phyloP scores from a whole-genome alignment of 2,888 invertebrate genomes.

The Achlya flavicornis region DNA sequence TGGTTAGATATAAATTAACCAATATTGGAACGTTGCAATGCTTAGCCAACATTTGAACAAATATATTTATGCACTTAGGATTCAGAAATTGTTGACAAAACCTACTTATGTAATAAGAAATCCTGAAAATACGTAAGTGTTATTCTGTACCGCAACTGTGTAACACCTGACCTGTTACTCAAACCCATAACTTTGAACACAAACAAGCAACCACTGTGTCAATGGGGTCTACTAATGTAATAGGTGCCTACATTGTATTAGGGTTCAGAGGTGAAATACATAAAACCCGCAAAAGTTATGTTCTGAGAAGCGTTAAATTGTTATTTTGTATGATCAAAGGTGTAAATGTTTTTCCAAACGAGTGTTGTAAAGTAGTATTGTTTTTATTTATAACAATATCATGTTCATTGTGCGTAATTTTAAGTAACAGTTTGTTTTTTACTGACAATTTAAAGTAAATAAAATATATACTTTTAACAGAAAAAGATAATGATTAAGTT shows the following conservation, averaged over 20 bases:
- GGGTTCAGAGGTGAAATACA: neutral
- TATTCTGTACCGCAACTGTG: neutral
- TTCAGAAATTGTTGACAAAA: slow-evolving; percentile 1
- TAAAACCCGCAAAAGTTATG: neutral
- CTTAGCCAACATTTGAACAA: too few species aligned
- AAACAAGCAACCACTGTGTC: neutral
- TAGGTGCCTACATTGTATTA: neutral
- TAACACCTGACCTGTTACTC: neutral
- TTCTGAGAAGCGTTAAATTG: neutral
- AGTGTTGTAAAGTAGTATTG: neutral
- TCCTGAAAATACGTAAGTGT: neutral
- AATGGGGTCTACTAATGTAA: neutral
- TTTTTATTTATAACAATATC: neutral
- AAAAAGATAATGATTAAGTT: too few species aligned
- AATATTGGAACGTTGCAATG: too few species aligned
- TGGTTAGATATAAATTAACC: too few species aligned
- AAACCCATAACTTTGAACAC: neutral
- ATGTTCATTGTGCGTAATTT: too few species aligned
- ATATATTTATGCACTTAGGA: too few species aligned
- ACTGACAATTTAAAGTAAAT: too few species aligned
- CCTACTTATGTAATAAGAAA: neutral
- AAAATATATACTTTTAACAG: too few species aligned
- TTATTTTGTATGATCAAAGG: neutral
- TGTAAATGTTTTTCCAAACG: neutral
- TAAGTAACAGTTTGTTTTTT: too few species aligned